Evolutionary conservation across 2,113 vertebrate genomes (phyloP).

Genomic region (Indicator maculatus): DNA sequence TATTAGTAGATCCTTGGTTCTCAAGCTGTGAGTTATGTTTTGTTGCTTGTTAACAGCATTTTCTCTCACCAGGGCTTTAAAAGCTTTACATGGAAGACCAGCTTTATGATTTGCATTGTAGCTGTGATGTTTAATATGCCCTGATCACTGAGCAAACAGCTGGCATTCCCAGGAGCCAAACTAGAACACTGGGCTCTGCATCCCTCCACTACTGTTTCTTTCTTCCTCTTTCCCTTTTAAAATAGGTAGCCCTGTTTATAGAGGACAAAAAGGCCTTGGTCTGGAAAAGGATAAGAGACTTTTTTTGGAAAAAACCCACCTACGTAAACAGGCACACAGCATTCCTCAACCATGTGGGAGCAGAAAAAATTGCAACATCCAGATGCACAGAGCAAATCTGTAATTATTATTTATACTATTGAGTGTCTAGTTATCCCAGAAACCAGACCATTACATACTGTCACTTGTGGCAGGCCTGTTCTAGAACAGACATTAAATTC

Average conservation of each 20-base stretch:
- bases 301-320: neutral
- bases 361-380: neutral
- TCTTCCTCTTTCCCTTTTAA: neutral
- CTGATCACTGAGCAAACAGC: neutral
- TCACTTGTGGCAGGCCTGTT: neutral
- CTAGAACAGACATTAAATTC: neutral
- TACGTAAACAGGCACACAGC: neutral
- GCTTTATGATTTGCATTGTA: neutral
- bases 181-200: neutral
- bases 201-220: rapidly evolving
- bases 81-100: neutral
- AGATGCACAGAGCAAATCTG: neutral
- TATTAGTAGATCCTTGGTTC: neutral
- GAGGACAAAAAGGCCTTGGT: neutral
- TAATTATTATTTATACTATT: neutral
- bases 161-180: neutral
- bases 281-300: neutral
- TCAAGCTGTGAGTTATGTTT: neutral
- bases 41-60: neutral
- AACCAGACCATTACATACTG: neutral
- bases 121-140: neutral
- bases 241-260: neutral
- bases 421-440: neutral
- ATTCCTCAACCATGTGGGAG: neutral
- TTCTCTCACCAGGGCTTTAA: neutral